Conservation (phyloP, 2,113 vertebrate species). For the Lamprotornis superbus region DNA sequence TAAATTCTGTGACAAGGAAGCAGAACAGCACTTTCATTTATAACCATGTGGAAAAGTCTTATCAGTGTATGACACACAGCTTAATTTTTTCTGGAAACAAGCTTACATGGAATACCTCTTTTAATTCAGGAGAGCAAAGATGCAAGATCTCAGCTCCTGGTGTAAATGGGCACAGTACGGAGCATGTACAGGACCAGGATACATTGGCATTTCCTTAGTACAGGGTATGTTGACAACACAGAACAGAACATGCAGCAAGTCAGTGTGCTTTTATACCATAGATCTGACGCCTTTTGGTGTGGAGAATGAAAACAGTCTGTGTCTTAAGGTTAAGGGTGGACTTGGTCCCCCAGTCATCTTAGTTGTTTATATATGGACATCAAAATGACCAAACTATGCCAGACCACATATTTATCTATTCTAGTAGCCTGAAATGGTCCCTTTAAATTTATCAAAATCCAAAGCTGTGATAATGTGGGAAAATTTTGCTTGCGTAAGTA, state of each 20-base stretch:
- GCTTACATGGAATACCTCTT: not conserved
- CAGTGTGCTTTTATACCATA: not conserved
- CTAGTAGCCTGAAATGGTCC: not conserved
- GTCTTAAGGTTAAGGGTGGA: not conserved
- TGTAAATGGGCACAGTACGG: not conserved
- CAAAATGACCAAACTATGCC: not conserved
- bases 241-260: not conserved
- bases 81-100: not conserved
- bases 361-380: not conserved
- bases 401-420: not conserved
- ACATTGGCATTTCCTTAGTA: not conserved
- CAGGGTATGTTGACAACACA: not conserved
- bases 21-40: not conserved
- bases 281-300: not conserved
- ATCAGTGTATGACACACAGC: not conserved
- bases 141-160: not conserved
- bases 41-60: not conserved
- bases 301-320: not conserved
- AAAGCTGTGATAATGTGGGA: not conserved
- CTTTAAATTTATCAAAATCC: not conserved
- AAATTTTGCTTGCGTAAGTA: not conserved
- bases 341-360: not conserved
- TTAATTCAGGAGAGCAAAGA: not conserved
- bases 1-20: not conserved
- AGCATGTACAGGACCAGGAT: not conserved